These are phyloP conservation scores for Amphiprion clarkii DNA, from an alignment of 2,797 vertebrate genomes.

Conservation along the genomic window DNA sequence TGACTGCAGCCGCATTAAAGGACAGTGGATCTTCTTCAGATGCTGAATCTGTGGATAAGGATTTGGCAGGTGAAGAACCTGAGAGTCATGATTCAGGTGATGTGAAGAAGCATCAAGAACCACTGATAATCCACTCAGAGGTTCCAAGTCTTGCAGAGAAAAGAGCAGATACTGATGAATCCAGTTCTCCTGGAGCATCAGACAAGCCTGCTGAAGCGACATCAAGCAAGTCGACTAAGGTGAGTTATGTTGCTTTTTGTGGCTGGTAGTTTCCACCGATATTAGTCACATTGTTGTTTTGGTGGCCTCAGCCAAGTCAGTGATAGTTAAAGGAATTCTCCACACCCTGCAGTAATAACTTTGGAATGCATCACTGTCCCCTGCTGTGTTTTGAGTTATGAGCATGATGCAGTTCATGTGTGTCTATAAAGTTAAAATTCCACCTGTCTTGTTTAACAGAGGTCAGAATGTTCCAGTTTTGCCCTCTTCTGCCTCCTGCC, in stretches of 20 bases:
- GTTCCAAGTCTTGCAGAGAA: background rate
- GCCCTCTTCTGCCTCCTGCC: conserved; percentile 75
- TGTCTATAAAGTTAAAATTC: background rate
- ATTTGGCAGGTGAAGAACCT: background rate
- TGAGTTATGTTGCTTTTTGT: conserved; percentile 32
- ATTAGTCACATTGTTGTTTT: background rate
- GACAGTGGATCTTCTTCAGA: conserved; percentile 63
- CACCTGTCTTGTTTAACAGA: conserved; percentile 40
- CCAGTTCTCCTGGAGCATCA: background rate
- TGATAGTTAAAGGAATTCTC: conserved; percentile 33
- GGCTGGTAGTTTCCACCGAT: conserved; percentile 1
- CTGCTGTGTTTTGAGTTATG: background rate
- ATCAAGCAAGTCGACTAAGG: conserved; percentile 45
- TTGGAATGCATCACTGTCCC: conserved; percentile 27
- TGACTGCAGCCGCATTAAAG: conserved; percentile 1
- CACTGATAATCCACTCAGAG: background rate
- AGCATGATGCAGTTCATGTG: background rate
- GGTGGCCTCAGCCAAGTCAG: background rate
- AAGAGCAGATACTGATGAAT: background rate
- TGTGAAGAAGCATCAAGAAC: background rate
- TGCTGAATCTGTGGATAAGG: conserved; percentile 43
- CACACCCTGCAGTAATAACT: conserved; percentile 48
- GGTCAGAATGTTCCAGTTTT: conserved; percentile 55
- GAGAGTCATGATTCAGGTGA: background rate
- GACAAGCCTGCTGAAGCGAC: conserved; percentile 6